Conservation (phyloP, 2,113 vertebrate genomes). For the Oreochromis spilurus region DNA sequence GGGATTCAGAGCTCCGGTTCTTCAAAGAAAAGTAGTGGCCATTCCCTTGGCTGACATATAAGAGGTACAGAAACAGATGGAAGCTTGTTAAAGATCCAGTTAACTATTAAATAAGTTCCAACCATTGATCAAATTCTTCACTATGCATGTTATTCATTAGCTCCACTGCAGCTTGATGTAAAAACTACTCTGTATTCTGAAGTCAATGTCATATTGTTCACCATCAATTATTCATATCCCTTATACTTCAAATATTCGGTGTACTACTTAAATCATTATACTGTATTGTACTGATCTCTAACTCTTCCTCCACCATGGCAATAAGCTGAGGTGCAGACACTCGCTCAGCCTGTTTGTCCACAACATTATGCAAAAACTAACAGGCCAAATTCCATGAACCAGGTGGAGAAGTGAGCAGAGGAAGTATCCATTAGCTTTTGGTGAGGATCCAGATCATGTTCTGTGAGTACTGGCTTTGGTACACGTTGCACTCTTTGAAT, state of each 20-base stretch:
- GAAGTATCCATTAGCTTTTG: not conserved
- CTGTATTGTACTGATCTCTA: not conserved
- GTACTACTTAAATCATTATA: not conserved
- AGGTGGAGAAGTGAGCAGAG: not conserved
- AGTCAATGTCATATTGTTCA: not conserved
- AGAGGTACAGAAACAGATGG: conserved; percentile 2
- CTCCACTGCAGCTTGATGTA: not conserved
- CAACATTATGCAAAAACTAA: not conserved
- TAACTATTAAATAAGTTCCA: not conserved
- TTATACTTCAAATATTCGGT: not conserved
- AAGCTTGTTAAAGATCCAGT: not conserved
- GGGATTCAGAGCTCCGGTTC: conserved; percentile 77
- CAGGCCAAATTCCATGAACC: not conserved
- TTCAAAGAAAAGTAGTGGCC: conserved; percentile 91
- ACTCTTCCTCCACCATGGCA: not conserved
- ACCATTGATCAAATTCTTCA: not conserved
- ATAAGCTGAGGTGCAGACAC: not conserved
- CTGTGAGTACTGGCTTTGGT: not conserved
- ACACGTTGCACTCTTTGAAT: not conserved
- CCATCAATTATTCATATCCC: not conserved
- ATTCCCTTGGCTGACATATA: conserved; percentile 81
- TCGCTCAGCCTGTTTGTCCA: not conserved
- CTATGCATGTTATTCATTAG: not conserved
- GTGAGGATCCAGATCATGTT: not conserved
- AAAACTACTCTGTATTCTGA: not conserved